Base-by-base conservation (phyloP, 2,113 vertebrate genomes). In the Uropsilus gracilis region DNA sequence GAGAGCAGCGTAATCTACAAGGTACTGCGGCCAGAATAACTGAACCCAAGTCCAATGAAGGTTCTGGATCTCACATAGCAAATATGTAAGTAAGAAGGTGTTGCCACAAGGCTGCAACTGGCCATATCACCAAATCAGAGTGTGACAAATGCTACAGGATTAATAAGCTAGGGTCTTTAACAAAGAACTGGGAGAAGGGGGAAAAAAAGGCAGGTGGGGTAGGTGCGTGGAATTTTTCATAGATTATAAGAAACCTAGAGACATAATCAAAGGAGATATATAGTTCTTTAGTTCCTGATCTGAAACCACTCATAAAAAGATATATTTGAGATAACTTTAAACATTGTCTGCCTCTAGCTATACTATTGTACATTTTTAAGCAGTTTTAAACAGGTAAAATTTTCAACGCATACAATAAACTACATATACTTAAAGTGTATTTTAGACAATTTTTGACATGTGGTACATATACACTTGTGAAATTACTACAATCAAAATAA, bases 401-500 rank as follows among this genome's bases (percentile, higher is more conserved):
- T 89, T 61, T 61, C 30, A 61, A 61, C 42, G 86, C 30, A 86
- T 46, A 89, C 39, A 85, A 69, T 76, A 57, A 90, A 46, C 9
- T 32, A 44, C 13, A 69, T 28, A 59, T 30, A 55, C 32, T 89
- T 94, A 77, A 94, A 66, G 30, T 88, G 12, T 46, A 68, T 6
- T 39, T 85, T 53, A 77, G 69, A 24, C 82, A 82, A 9, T 2
- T 94, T 71, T 68, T 92, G 68, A 85, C 66, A 81, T 48, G 42
- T 53, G 24, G 8, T 30, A 69, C n/a, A n/a, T n/a, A n/a, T 61
- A 48, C 75, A 76, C 37, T 86, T 86, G 8, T 69, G n/a, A 93
- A 90, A 90, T 69, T n/a, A 64, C 14, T 11, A 42, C 75, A 63
- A 68, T 75, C 76, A 92, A 94, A 94, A 89, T 61, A 89, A 71